phyloP scores from a whole-genome alignment of 2,888 invertebrate species.

The Microctonus aethiopoides region DNA sequence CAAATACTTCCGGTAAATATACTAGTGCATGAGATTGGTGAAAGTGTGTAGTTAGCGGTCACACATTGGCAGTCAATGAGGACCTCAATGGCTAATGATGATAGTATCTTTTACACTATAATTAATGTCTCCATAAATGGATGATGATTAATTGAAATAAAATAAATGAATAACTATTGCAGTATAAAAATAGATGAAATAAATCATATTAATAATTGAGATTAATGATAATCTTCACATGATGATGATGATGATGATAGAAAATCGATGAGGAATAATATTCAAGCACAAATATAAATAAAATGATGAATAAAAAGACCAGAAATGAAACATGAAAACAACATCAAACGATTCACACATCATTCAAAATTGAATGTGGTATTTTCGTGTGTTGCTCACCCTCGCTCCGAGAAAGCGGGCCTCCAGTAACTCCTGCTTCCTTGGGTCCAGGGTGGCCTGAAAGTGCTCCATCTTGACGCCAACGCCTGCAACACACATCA shows the following conservation, averaged over 20 bases:
- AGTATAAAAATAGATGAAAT: too few species aligned
- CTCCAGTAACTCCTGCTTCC: conserved; percentile 98
- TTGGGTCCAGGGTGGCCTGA: conserved; percentile 96
- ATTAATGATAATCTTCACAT: too few species aligned
- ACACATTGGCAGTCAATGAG: conserved; percentile 22
- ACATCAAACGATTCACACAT: background rate
- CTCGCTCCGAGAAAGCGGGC: conserved; percentile 96
- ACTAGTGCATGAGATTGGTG: background rate
- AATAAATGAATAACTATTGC: too few species aligned
- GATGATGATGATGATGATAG: too few species aligned
- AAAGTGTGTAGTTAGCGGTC: conserved; percentile 17
- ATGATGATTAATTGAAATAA: too few species aligned
- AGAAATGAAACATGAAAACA: conserved; percentile 11
- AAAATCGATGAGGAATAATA: too few species aligned
- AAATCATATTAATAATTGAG: too few species aligned
- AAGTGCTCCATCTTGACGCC: conserved; percentile 97
- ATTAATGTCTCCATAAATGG: background rate
- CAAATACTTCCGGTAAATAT: background rate
- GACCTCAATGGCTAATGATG: background rate
- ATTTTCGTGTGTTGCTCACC: conserved; percentile 74
- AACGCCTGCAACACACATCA: conserved; percentile 75
- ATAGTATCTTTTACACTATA: too few species aligned
- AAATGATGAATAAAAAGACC: conserved; percentile 11
- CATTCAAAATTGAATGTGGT: background rate
- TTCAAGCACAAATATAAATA: too few species aligned